Conservation (phyloP, 2,113 vertebrate genomes). For the Rostratula benghalensis region DNA sequence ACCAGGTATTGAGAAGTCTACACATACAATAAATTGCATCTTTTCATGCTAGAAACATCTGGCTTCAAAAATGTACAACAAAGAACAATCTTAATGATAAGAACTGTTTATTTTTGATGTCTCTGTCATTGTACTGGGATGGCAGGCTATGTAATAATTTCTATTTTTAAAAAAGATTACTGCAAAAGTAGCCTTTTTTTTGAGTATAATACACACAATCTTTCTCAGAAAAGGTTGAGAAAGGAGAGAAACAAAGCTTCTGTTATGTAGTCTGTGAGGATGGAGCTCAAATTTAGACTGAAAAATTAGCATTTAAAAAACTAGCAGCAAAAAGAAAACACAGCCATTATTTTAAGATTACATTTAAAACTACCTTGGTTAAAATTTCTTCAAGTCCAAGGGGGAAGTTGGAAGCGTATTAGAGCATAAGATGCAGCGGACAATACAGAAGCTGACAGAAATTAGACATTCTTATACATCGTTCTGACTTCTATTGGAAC, state of each 20-base stretch:
- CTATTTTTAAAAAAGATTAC: neutral
- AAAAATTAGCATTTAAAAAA: neutral
- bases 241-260: neutral
- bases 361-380: neutral
- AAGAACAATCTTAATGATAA: neutral
- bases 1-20: neutral
- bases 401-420: neutral
- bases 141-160: neutral
- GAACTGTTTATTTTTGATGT: neutral
- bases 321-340: neutral
- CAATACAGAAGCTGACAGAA: neutral
- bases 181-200: neutral
- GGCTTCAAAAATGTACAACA: neutral
- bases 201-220: neutral
- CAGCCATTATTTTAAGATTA: neutral
- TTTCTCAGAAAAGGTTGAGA: neutral
- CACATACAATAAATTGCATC: neutral
- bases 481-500: neutral
- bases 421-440: neutral
- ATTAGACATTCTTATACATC: neutral
- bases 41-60: neutral
- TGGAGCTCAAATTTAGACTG: neutral
- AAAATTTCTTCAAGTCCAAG: neutral
- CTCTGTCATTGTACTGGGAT: neutral
- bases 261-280: neutral